phyloP scores from a whole-genome alignment of 1,140 invertebrate genomes.

The Zaprionus gabonicus region DNA sequence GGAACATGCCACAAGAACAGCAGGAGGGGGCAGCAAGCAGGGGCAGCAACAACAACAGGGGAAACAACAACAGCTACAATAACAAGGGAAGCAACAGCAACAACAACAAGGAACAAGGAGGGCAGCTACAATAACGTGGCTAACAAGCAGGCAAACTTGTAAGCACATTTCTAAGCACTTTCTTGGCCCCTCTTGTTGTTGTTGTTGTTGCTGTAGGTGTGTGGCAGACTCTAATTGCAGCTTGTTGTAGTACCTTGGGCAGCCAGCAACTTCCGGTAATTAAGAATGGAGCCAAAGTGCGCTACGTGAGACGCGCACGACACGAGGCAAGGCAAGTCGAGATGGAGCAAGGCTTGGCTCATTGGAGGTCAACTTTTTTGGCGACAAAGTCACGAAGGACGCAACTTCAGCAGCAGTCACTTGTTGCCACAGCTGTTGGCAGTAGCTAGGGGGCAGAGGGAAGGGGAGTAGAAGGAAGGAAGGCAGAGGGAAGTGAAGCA shows the following conservation, averaged over 20 bases:
- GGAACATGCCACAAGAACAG: constrained; percentile 13
- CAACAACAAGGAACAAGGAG: not conserved
- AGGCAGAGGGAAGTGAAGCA: not conserved
- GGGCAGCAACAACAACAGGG: no score
- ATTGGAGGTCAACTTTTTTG: not conserved
- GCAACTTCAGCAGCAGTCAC: constrained; percentile 1
- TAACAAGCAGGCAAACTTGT: constrained; percentile 27
- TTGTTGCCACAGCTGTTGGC: not conserved
- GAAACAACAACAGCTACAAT: not conserved
- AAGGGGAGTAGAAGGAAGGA: not conserved
- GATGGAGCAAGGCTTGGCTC: not conserved
- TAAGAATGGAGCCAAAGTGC: constrained; percentile 28
- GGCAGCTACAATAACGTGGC: not conserved
- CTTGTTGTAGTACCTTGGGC: constrained; percentile 36
- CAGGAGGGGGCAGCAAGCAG: not conserved
- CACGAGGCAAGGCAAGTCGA: not conserved
- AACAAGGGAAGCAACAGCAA: not conserved
- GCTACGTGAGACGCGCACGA: constrained; percentile 47
- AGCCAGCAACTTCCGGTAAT: constrained; percentile 44
- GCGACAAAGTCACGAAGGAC: constrained; percentile 6
- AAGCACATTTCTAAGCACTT: constrained; percentile 44
- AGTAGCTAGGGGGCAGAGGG: not conserved
- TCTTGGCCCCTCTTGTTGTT: constrained; percentile 17
- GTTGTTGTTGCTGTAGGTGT: constrained; percentile 38
- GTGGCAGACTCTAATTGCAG: constrained; percentile 49